Evolutionary conservation across 2,113 vertebrate genomes (phyloP).

Genomic region (Scalopus aquaticus): DNA sequence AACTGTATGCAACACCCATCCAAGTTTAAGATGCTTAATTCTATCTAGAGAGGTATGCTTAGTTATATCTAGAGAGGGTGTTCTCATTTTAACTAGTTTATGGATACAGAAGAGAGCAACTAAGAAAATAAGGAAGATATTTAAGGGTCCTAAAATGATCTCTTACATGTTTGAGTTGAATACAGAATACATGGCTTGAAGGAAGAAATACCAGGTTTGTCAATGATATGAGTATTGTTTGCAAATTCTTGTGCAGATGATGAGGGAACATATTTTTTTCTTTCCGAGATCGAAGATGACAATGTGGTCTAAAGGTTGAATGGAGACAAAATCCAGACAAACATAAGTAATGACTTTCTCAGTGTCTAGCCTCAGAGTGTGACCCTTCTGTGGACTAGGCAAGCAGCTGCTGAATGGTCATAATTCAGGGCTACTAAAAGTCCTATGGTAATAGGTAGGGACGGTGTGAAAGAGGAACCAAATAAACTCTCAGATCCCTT

Average conservation of each 20-base stretch:
- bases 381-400: not conserved
- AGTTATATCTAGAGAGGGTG: not conserved
- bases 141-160: not conserved
- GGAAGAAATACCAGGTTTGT: not conserved
- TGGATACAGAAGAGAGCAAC: not conserved
- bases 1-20: not conserved
- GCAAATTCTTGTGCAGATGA: not conserved
- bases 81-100: not conserved
- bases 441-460: too few relatives aligned
- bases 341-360: not conserved
- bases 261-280: not conserved
- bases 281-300: not conserved
- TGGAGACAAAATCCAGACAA: not conserved
- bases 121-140: not conserved
- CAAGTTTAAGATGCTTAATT: not conserved
- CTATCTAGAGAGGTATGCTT: not conserved
- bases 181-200: not conserved
- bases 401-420: not conserved
- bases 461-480: not conserved
- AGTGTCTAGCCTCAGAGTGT: not conserved
- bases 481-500: not conserved
- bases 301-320: not conserved
- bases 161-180: not conserved
- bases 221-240: not conserved
- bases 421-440: not conserved